Base-by-base conservation (phyloP, 1,140 invertebrate species). In the Drosophila nikananu region DNA sequence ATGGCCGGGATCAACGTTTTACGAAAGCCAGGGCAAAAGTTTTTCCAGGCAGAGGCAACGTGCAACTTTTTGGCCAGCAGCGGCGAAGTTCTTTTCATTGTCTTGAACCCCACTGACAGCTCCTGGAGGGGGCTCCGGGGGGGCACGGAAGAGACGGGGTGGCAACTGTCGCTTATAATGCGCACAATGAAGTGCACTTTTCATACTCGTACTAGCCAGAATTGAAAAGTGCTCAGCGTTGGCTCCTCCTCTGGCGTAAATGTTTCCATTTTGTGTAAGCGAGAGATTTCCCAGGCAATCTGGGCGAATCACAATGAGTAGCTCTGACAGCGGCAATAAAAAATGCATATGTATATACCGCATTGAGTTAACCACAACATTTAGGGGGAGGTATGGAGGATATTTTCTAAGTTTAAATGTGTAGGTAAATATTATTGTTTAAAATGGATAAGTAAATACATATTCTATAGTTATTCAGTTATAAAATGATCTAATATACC, bases 131-230 rank as follows among this genome's bases (percentile, higher is more conserved):
- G 37, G 48, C 17, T 27, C 19, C 32, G n/a, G n/a, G 30, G n/a
- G 30, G 3, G 19, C 6, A 1, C 5, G 42, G 35, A 37, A 13
- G 27, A 17, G 46, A 13, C 48, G 62, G 37, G 58, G 74, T 65
- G 68, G 62, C 27, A 72, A 77, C 86, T 86, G 86, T 90, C 86
- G 79, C 78, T 75, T 73, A 82, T 92, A 92, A 92, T 92, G 80
- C 86, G 74, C 80, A 83, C 77, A 91, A 91, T 91, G 90, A 91
- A 91, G 84, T 91, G 90, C 82, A 92, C 82, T 91, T 86, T 83
- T 90, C 91, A 81, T 80, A 81, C 66, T 83, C 75, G 79, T 74
- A 61, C 44, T 68, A 42, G 30, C 64, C 67, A 60, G 77, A 91
- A 91, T 91, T 92, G 82, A 81, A 83, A 90, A 90, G 74, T 90